These are phyloP conservation scores for Petrophora chlorosata DNA, from an alignment of 2,888 invertebrate species.

Conservation along the genomic window DNA sequence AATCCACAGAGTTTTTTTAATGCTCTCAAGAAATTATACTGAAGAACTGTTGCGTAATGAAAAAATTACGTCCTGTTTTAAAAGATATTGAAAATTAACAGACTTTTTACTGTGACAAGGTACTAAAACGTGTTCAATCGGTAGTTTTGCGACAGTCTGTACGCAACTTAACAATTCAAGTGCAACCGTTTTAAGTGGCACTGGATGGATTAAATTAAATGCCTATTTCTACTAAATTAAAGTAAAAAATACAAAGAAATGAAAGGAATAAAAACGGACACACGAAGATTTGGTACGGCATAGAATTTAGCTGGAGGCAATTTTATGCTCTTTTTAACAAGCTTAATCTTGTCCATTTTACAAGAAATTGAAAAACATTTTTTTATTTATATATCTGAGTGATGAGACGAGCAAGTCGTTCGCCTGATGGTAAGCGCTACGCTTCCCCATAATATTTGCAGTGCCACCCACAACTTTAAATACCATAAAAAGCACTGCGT, in stretches of 20 bases:
- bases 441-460: too few species aligned
- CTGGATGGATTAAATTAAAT: conserved; percentile 37
- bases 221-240: conserved; percentile 11
- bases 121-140: conserved; percentile 34
- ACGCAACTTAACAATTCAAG: conserved; percentile 40
- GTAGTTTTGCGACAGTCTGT: conserved; percentile 47
- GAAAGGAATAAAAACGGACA: background rate
- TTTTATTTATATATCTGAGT: too few species aligned
- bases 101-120: conserved; percentile 2
- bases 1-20: conserved; percentile 43
- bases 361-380: too few species aligned
- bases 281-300: background rate
- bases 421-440: too few species aligned
- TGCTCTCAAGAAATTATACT: background rate
- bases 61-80: too few species aligned
- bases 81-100: too few species aligned
- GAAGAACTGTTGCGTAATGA: conserved; percentile 6
- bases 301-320: too few species aligned
- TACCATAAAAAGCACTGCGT: too few species aligned
- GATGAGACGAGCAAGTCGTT: too few species aligned
- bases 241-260: background rate
- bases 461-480: too few species aligned
- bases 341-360: too few species aligned
- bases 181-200: conserved; percentile 47
- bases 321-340: too few species aligned